Percentiles rank a stretch among this genome's conserved stretches.
Evolutionary conservation across 2,797 vertebrate genomes (phyloP).

Genomic region (Gallinago stenura): DNA sequence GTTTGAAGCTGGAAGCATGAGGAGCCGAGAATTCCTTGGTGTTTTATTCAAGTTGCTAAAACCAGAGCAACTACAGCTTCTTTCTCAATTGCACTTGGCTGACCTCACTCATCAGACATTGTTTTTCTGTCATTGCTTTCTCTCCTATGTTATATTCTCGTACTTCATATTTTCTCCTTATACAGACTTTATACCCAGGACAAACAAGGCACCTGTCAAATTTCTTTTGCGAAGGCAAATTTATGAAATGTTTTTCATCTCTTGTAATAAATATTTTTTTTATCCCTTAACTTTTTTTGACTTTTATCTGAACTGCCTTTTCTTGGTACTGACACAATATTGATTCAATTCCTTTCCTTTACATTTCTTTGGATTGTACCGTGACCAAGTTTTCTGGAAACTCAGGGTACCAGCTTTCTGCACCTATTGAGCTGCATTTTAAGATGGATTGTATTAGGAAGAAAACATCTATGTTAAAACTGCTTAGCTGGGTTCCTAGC

Average conservation of each 20-base stretch:
- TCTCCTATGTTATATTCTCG: not conserved
- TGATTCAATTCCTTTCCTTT: not conserved
- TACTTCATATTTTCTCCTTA: not conserved
- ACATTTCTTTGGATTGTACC: not conserved
- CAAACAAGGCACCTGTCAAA: not conserved
- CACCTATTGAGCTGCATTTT: not conserved
- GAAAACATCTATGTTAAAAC: not conserved
- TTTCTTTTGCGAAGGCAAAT: not conserved
- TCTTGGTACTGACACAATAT: not conserved
- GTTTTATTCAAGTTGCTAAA: conserved; percentile 27
- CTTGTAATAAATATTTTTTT: not conserved
- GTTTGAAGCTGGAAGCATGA: conserved; percentile 23
- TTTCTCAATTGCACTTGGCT: conserved; percentile 44
- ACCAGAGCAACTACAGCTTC: not conserved
- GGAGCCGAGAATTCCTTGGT: conserved; percentile 14
- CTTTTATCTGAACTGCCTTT: not conserved
- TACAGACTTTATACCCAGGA: not conserved
- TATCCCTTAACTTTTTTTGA: not conserved
- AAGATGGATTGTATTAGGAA: not conserved
- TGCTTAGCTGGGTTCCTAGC: not conserved
- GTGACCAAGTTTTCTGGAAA: not conserved
- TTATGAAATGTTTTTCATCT: not conserved
- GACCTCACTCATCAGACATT: conserved; percentile 7
- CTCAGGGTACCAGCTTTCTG: not conserved
- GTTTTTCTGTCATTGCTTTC: conserved; percentile 18